Base-by-base conservation (phyloP, 1,140 invertebrate genomes). In the Grapholita molesta region DNA sequence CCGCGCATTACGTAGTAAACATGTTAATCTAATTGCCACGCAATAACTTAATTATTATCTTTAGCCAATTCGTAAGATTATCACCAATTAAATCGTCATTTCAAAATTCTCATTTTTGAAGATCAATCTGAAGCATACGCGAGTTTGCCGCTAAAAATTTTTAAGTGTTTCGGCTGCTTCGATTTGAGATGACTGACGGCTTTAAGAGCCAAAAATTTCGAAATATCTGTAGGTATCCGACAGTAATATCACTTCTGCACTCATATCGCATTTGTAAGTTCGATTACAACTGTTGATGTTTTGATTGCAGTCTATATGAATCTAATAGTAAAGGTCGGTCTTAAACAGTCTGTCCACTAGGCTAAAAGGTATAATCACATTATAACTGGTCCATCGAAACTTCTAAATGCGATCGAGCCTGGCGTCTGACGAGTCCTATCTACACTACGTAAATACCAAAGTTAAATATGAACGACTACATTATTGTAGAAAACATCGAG, bases 61-160 rank as follows among this genome's bases (percentile, higher is more conserved):
- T 89, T 91, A 86, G 83, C 84, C 89, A 89, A 89, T 90, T 90
- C 86, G 88, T 90, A 84, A 86, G 76, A 84, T 86, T 92, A 90
- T 90, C 85, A 90, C 90, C 80, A 84, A 85, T 79, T 82, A 72
- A 72, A 77, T 73, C 69, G 70, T 83, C 68, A 74, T 77, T 80
- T 76, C 73, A 79, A 78, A 78, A 74, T 79, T 67, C 42, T 3
- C 53, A 28, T n/a, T n/a, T 61, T 28, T 61, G 15, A 30, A 61
- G 28, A 61, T 28, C 55, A 61, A 61, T 12, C 24, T 61, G 55
- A 61, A 28, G 55, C 55, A 30, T 61, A 32, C 12, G 24, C 18
- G 25, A 28, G 24, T 30, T 28, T 61, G 30, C 55, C 24, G 12
- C 25, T 61, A 28, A 61, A n/a, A 3, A 32, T 61, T 61, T 57